phyloP scores from a whole-genome alignment of 2,888 invertebrate genomes.

The Anarsia innoxiella region DNA sequence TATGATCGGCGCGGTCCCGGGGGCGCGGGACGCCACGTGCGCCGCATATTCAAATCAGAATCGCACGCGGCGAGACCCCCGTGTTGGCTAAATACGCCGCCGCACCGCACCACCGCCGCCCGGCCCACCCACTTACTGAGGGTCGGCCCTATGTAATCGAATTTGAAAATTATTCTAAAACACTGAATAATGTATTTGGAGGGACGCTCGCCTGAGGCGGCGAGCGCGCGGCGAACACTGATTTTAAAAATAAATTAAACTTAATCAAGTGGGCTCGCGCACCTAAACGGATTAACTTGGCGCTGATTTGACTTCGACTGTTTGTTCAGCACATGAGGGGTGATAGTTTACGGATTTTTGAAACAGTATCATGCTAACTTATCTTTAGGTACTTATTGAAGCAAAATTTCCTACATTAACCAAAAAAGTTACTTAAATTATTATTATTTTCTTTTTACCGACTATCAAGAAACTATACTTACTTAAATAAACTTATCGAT shows the following conservation, averaged over 20 bases:
- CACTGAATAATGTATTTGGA: conserved; percentile 75
- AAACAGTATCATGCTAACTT: conserved; percentile 51
- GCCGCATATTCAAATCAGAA: conserved; percentile 73
- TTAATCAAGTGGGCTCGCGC: conserved; percentile 75
- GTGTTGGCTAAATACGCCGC: conserved; percentile 76
- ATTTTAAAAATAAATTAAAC: conserved; percentile 76
- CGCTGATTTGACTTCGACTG: conserved; percentile 71
- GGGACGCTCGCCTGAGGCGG: conserved; percentile 65
- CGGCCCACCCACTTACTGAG: conserved; percentile 70
- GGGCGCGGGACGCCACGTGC: conserved; percentile 67
- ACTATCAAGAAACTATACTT: no score
- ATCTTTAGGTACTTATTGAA: no score
- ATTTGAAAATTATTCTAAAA: conserved; percentile 77
- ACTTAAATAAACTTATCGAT: no score
- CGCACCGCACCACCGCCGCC: conserved; percentile 43
- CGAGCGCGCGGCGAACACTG: conserved; percentile 49
- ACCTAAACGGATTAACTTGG: conserved; percentile 75
- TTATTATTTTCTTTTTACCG: no score
- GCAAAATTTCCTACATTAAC: no score
- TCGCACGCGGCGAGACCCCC: conserved; percentile 71
- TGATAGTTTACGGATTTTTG: conserved; percentile 55
- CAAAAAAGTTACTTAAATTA: no score
- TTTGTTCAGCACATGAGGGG: conserved; percentile 62
- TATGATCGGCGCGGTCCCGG: conserved; percentile 71
- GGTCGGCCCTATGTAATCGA: conserved; percentile 76